Conservation (phyloP, 2,113 vertebrate species). For the Ageneiosus marmoratus region DNA sequence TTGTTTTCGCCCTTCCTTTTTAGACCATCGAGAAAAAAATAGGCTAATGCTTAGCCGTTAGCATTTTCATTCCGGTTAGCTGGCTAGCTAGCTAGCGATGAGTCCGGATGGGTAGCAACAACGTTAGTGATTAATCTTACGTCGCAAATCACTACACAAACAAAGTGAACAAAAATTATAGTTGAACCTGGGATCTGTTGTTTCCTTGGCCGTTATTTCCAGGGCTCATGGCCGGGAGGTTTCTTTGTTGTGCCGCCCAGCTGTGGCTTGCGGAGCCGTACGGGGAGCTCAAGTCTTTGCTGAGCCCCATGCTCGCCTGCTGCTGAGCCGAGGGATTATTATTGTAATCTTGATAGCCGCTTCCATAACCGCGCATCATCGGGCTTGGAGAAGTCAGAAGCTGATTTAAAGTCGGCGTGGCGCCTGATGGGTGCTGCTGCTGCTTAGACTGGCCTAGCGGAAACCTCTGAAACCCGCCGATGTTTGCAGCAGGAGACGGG, state of each 20-base stretch:
- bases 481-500: conserved; percentile 61
- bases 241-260: conserved; percentile 86
- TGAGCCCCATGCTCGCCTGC: conserved; percentile 73
- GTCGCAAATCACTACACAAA: background rate
- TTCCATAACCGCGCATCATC: conserved; percentile 86
- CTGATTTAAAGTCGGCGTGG: conserved; percentile 90
- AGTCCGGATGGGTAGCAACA: background rate
- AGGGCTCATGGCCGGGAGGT: conserved; percentile 82
- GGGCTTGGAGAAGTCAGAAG: conserved; percentile 88
- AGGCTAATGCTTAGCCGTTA: background rate
- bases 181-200: conserved; percentile 79
- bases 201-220: conserved; percentile 79
- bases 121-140: background rate
- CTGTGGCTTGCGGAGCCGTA: conserved; percentile 81
- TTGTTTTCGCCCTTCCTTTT: background rate
- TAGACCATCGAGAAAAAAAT: background rate
- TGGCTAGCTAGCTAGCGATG: background rate
- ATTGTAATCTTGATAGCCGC: conserved; percentile 83
- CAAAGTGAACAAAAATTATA: background rate
- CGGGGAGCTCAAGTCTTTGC: conserved; percentile 82
- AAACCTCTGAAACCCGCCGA: conserved; percentile 82
- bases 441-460: conserved; percentile 77
- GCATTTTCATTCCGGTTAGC: conserved; percentile 6
- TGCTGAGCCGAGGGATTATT: conserved; percentile 71
- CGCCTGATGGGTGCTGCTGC: conserved; percentile 82